These are phyloP conservation scores for Luperina testacea DNA, from an alignment of 2,888 invertebrate species.

Conservation along the genomic window DNA sequence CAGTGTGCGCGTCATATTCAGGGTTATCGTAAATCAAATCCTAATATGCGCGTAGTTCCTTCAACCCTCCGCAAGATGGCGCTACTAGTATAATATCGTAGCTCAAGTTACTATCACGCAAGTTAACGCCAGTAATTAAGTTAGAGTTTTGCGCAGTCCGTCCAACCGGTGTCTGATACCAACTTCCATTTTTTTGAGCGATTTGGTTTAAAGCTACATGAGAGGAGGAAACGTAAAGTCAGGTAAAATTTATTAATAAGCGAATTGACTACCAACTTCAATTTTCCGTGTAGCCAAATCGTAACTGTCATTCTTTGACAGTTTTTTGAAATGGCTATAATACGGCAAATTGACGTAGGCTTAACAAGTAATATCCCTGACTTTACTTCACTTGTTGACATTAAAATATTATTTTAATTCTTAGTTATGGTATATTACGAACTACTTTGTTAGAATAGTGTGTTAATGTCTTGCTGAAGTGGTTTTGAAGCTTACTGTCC, in stretches of 20 bases:
- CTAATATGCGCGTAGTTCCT: neutral
- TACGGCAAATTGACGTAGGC: neutral
- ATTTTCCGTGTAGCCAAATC: neutral
- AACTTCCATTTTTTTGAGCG: constrained; percentile 20
- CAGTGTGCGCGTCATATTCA: neutral
- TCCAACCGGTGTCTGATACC: constrained; percentile 53
- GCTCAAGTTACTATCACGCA: neutral
- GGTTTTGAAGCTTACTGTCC: neutral
- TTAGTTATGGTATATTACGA: neutral
- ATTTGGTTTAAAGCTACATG: neutral
- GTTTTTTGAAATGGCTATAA: neutral
- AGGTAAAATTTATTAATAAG: neutral
- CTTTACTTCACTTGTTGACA: neutral
- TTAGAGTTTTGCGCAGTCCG: constrained; percentile 71
- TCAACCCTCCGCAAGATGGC: constrained; percentile 46
- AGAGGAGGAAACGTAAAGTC: neutral
- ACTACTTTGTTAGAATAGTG: neutral
- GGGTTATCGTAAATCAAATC: neutral
- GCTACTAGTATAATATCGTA: neutral
- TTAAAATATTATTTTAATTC: neutral
- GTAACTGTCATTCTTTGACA: neutral
- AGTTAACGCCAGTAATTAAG: constrained; percentile 71
- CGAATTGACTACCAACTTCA: neutral
- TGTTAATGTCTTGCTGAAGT: neutral
- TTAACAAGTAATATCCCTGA: neutral